A percentile compares a stretch with the other conserved stretches of the same genome.
Conservation (phyloP, 2,113 vertebrate species). For the Chascanopsetta lugubris region DNA sequence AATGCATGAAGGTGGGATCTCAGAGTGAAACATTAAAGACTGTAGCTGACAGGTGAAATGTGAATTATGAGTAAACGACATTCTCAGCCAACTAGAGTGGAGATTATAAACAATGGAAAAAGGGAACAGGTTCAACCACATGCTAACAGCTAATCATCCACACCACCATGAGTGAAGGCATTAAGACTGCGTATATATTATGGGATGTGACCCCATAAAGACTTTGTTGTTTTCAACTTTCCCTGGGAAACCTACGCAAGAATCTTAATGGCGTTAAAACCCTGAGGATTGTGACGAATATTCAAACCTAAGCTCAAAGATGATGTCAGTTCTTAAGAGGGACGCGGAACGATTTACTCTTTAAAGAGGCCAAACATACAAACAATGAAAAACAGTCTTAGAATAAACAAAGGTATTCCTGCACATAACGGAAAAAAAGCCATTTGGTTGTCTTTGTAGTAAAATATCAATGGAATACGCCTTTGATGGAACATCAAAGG, state of each 20-base stretch:
- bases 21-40: no score
- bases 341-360: background rate
- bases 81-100: background rate
- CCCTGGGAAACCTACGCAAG: slow-evolving; percentile 11
- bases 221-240: slow-evolving; percentile 1
- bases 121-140: background rate
- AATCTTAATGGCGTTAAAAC: slow-evolving; percentile 33
- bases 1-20: no score
- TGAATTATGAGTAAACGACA: background rate
- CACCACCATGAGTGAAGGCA: background rate
- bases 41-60: background rate
- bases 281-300: background rate
- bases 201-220: slow-evolving; percentile 33
- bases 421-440: no score
- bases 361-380: background rate
- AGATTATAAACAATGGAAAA: background rate
- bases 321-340: slow-evolving; percentile 24
- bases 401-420: no score
- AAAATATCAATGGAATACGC: no score
- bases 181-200: background rate
- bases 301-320: slow-evolving; percentile 30
- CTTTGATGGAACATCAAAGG: no score
- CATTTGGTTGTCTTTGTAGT: no score
- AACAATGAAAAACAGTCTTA: background rate
- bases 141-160: background rate